Evolutionary conservation across 1,140 invertebrate genomes (phyloP), one percentile per base, ranked within the genome.

Genomic region (Bombyx mandarina): DNA sequence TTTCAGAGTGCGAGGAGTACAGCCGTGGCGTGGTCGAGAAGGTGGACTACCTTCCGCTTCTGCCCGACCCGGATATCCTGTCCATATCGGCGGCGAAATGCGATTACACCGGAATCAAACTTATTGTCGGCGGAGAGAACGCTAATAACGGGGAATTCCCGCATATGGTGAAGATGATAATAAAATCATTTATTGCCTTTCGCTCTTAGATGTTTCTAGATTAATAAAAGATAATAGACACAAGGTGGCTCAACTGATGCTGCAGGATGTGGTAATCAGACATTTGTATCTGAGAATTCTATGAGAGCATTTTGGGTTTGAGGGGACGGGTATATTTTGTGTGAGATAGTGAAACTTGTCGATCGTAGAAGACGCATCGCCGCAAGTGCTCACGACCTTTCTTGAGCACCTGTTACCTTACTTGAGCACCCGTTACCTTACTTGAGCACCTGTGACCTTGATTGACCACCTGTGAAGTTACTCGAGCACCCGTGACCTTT

Each of bases 1-100:
- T 61, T 54, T 6, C 57, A 86, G 83, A 86, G 69, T 86, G 83
- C 51, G 67, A 78, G 6, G 77, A 83, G 46, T 86, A 84, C 64
- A 83, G 79, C 56, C 60, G 61, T 0, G 62, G 66, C 1, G 83
- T 86, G 3, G 58, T 67, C 0, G 61, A 76, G 45, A 71, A 57
- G 4, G 79, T 84, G 3, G 70, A 70, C 7, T 78, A 74, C 48
- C 72, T 83, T 2, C 59, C 73, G 0, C 64, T 83, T 1, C 18
- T 82, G 0, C 75, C 75, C 0, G 71, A 82, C 0, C 77, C 82
- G 0, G 80, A 86, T 8, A 54, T 70, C 0, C 62, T 81, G 54
- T 68, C 76, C 0, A 64, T 83, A 44, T 71, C 76, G 0, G 69
- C 77, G 0, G 62, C 76, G 0, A 84, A 82, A 49, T 86, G 83